These are phyloP conservation scores for Sorex araneus DNA, from an alignment of 2,113 vertebrate species.

Conservation along the genomic window DNA sequence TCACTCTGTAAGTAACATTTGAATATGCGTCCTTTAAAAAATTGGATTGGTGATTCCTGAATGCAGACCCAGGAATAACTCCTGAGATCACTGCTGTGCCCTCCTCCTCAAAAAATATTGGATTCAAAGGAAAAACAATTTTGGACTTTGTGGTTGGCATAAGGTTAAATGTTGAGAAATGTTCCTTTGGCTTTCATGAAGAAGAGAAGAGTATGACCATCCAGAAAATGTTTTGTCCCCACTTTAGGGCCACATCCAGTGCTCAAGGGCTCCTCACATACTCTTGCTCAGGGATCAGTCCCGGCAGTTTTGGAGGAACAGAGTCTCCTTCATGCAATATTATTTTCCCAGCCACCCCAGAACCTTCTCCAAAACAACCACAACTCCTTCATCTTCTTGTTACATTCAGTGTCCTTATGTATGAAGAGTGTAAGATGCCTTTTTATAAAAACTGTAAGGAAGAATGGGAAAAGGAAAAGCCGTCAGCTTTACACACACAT, in stretches of 20 bases:
- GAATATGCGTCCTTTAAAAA: conserved; percentile 64
- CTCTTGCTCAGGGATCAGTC: too few relatives aligned
- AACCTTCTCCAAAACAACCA: too few relatives aligned
- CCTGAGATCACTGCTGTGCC: too few relatives aligned
- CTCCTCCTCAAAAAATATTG: not conserved
- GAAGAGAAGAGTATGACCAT: conserved; percentile 60
- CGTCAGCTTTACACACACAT: not conserved
- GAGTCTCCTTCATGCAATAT: too few relatives aligned
- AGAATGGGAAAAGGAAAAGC: not conserved
- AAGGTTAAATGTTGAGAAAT: conserved; percentile 65
- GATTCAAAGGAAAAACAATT: conserved; percentile 54
- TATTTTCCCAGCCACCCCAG: too few relatives aligned
- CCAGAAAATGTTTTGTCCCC: not conserved
- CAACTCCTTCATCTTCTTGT: conserved; percentile 40
- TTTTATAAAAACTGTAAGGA: conserved; percentile 48
- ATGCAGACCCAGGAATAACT: too few relatives aligned
- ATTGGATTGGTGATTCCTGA: too few relatives aligned
- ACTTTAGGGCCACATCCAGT: too few relatives aligned
- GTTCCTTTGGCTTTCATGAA: conserved; percentile 69
- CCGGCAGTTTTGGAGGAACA: too few relatives aligned
- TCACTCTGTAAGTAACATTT: conserved; percentile 56
- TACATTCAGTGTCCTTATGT: conserved; percentile 63
- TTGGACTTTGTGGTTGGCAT: conserved; percentile 59
- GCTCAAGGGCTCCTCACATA: too few relatives aligned
- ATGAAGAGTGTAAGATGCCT: not conserved